These are phyloP conservation scores for Nematostella vectensis DNA, from an alignment of 92 coral and sea anemone genomes.

Conservation along the genomic window DNA sequence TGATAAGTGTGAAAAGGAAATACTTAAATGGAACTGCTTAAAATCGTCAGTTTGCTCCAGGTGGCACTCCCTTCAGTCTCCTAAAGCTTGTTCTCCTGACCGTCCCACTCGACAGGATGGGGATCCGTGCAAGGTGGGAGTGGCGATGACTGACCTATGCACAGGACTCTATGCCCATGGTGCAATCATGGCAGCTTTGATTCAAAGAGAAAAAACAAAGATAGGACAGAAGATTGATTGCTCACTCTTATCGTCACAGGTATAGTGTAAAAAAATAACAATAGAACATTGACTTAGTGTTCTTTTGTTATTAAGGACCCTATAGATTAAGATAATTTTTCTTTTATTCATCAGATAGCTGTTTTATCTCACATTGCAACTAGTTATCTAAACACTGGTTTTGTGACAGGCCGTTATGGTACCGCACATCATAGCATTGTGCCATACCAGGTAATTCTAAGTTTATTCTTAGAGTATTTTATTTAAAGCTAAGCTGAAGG, in stretches of 20 bases:
- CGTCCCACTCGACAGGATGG: too few species aligned
- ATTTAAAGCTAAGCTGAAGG: too few species aligned
- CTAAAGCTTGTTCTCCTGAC: too few species aligned
- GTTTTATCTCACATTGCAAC: conserved; percentile 69
- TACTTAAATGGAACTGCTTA: too few species aligned
- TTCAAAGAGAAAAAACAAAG: conserved; percentile 70
- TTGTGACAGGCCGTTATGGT: conserved; percentile 78
- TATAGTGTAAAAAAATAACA: neutral
- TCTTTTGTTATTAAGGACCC: neutral
- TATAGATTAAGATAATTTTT: too few species aligned
- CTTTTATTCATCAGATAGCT: conserved; percentile 55
- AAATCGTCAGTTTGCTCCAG: too few species aligned
- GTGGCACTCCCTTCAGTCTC: too few species aligned
- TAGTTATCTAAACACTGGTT: conserved; percentile 69
- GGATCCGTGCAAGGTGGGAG: conserved; percentile 77
- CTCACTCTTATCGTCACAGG: conserved; percentile 86
- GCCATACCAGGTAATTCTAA: conserved; percentile 66
- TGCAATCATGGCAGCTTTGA: conserved; percentile 83
- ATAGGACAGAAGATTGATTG: conserved; percentile 80
- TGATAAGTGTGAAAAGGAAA: too few species aligned
- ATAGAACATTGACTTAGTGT: neutral
- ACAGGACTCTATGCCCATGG: conserved; percentile 88
- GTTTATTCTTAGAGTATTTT: too few species aligned
- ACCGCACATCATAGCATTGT: conserved; percentile 88
- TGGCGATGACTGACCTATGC: conserved; percentile 80